phyloP scores from a whole-genome alignment of 2,797 vertebrate genomes.

The Leptodactylus fallax region DNA sequence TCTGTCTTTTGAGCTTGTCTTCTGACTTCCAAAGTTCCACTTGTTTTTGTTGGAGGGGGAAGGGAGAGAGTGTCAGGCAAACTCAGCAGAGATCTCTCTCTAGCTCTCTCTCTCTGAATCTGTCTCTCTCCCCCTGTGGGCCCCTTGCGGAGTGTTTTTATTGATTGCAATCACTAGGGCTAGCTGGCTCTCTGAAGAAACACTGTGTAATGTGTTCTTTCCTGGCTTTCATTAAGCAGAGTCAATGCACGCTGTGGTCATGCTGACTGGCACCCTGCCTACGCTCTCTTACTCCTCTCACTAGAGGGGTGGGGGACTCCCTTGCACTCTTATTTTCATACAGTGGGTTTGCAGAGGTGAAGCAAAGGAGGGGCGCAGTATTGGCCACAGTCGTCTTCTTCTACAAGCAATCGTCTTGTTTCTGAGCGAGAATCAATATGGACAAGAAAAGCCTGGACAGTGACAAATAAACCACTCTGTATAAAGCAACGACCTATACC shows the following conservation, averaged over 20 bases:
- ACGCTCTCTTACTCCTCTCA: slow-evolving; percentile 78
- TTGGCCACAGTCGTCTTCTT: slow-evolving; percentile 7
- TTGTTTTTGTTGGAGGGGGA: slow-evolving; percentile 66
- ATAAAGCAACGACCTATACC: not conserved
- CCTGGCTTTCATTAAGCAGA: slow-evolving; percentile 88
- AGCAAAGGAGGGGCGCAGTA: slow-evolving; percentile 19
- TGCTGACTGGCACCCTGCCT: slow-evolving; percentile 85
- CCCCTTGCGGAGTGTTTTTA: slow-evolving; percentile 79
- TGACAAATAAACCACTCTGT: too few relatives aligned
- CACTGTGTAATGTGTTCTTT: slow-evolving; percentile 83
- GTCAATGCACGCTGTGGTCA: slow-evolving; percentile 83
- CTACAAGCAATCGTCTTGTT: not conserved
- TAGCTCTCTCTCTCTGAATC: slow-evolving; percentile 59
- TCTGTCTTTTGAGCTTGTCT: slow-evolving; percentile 65
- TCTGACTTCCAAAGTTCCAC: slow-evolving; percentile 73
- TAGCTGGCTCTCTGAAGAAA: slow-evolving; percentile 75
- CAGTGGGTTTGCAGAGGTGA: slow-evolving; percentile 42
- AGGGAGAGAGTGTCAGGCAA: slow-evolving; percentile 73
- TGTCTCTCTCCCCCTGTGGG: slow-evolving; percentile 74
- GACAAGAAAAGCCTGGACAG: not conserved
- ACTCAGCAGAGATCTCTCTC: slow-evolving; percentile 68
- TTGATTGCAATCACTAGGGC: slow-evolving; percentile 79
- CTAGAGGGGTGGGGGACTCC: slow-evolving; percentile 26
- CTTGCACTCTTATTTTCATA: slow-evolving; percentile 42
- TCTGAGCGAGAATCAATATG: not conserved